phyloP scores from a whole-genome alignment of 2,888 invertebrate genomes.

The Hirudinaria manillensis region DNA sequence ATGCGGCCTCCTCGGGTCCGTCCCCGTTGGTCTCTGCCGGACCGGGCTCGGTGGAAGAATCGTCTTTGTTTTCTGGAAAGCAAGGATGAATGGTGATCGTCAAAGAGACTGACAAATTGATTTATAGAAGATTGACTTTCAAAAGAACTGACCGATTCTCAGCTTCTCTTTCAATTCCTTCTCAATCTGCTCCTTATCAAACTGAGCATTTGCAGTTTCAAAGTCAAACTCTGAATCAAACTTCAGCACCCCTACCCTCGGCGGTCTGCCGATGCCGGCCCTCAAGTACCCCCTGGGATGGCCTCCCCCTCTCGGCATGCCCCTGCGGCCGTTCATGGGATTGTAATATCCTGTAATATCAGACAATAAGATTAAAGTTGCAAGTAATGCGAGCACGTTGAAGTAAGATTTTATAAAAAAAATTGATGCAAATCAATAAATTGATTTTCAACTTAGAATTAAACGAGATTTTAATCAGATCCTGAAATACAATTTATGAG shows the following conservation, averaged over 20 bases:
- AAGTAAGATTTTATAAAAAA: too few species aligned
- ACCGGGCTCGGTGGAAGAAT: neutral
- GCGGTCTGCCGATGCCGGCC: constrained; percentile 5
- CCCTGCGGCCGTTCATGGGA: constrained; percentile 9
- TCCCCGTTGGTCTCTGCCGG: constrained; percentile 6
- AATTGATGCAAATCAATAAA: too few species aligned
- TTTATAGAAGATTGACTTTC: neutral
- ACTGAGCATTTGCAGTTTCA: constrained; percentile 94
- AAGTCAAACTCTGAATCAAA: constrained; percentile 97
- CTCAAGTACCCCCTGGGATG: constrained; percentile 16
- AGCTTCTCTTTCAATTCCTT: constrained; percentile 72
- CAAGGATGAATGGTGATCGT: neutral
- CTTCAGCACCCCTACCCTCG: constrained; percentile 61
- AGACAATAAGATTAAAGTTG: too few species aligned
- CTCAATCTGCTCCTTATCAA: constrained; percentile 72
- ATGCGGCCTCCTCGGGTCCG: constrained; percentile 41
- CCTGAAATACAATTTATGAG: too few species aligned
- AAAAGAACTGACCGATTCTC: constrained; percentile 60
- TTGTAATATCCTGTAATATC: constrained; percentile 15
- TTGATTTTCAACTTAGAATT: too few species aligned
- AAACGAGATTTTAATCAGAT: too few species aligned
- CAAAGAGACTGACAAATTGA: neutral
- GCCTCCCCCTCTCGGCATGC: constrained; percentile 18
- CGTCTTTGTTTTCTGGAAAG: neutral
- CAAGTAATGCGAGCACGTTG: too few species aligned